Evolutionary conservation across 2,797 vertebrate genomes (phyloP), one percentile per base, ranked within the genome.

Genomic region (Harpagifer antarcticus): DNA sequence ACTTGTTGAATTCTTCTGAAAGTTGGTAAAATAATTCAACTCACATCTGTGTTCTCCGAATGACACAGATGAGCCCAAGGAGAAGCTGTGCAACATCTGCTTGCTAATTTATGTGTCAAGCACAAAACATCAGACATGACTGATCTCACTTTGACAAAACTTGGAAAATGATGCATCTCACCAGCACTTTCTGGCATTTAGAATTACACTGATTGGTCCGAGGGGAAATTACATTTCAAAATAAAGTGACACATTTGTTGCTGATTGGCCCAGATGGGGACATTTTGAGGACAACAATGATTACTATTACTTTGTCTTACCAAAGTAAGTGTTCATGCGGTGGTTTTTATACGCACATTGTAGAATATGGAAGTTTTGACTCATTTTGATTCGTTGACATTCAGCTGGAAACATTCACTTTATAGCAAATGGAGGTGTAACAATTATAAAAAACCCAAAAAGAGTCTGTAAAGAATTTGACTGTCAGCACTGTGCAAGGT

Each of bases 241-340:
- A 88, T 82, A 84, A 87, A 90, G 64, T 77, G 78, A 82, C 72
- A 82, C 83, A 77, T 85, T 81, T 75, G 76, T 66, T 12, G 74
- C 77, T 61, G 87, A 90, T 90, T 77, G 89, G 88, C 60, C 88
- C 88, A 89, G 86, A 90, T 81, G 87, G 87, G 76, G 79, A 85
- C 85, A 87, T 88, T 89, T 78, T 75, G 75, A 64, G 53, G 69
- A 76, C 72, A 69, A 57, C 62, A 48, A 57, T 67, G 64, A 79
- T 76, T 69, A 73, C 76, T 80, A 74, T 76, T 64, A 76, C 79
- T 77, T 79, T 74, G 58, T 86, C 79, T 84, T 49, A 67, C 37
- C 68, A 60, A 65, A 72, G 68, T 49, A n/a, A 67, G 67, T 82
- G 69, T 87, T 81, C 63, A 55, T 9, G 63, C 53, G 23, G 52